These are phyloP conservation scores for Furnarius figulus DNA, from an alignment of 2,113 vertebrate species.

Conservation along the genomic window DNA sequence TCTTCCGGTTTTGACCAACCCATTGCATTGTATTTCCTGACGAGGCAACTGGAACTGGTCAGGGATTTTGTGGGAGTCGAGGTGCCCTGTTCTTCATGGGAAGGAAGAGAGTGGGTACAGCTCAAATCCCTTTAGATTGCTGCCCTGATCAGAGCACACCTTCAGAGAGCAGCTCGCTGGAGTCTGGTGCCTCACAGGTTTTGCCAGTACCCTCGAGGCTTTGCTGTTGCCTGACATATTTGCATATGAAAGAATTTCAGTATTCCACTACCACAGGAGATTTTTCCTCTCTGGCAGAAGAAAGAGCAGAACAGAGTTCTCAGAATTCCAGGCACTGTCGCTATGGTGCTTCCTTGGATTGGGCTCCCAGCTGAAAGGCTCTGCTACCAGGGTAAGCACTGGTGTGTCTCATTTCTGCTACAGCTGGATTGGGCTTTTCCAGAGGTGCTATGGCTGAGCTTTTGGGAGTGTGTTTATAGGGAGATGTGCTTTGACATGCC, in stretches of 20 bases:
- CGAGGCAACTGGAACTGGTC: not conserved
- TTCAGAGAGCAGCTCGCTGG: constrained; percentile 40
- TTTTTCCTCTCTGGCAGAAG: constrained; percentile 29
- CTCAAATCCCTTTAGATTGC: not conserved
- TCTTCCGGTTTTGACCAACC: not conserved
- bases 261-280: not conserved
- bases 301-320: not conserved
- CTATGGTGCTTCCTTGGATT: not conserved
- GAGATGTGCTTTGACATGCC: not conserved
- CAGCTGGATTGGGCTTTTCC: constrained; percentile 5
- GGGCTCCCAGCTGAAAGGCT: constrained; percentile 6
- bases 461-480: not conserved
- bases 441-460: not conserved
- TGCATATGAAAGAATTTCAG: constrained; percentile 64
- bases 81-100: not conserved
- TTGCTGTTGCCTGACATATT: constrained; percentile 49
- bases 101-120: not conserved
- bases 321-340: not conserved
- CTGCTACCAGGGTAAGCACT: constrained; percentile 46
- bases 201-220: constrained; percentile 53
- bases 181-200: constrained; percentile 23
- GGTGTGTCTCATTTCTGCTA: constrained; percentile 23
- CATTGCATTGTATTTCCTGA: not conserved
- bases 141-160: not conserved
- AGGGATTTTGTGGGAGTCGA: not conserved